Conservation (phyloP, 1,140 invertebrate species). For the Lepidurus packardi region DNA sequence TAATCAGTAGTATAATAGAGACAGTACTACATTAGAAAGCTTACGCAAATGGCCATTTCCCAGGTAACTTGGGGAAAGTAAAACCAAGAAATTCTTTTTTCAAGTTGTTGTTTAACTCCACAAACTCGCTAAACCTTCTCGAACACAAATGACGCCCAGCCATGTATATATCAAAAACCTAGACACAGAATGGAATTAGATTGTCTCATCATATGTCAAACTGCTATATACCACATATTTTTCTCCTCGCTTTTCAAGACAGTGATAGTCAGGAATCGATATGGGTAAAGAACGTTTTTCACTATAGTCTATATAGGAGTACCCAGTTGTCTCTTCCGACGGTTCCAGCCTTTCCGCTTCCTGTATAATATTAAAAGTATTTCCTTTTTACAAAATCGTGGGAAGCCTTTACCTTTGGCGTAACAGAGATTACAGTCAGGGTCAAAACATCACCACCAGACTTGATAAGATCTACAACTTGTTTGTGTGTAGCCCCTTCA, state of each 20-base stretch:
- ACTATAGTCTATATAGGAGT: slow-evolving; percentile 92
- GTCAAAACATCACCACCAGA: slow-evolving; percentile 94
- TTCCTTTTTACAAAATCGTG: slow-evolving; percentile 30
- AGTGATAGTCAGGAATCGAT: slow-evolving; percentile 78
- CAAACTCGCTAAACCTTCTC: slow-evolving; percentile 90
- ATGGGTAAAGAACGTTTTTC: slow-evolving; percentile 97
- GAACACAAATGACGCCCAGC: slow-evolving; percentile 95
- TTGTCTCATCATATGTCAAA: not conserved
- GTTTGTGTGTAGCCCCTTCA: slow-evolving; percentile 97
- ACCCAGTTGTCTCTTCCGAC: slow-evolving; percentile 77
- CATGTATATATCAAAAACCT: slow-evolving; percentile 98
- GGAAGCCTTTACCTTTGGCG: slow-evolving; percentile 61
- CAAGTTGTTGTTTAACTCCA: slow-evolving; percentile 77
- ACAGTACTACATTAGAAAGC: slow-evolving; percentile 38
- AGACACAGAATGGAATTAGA: slow-evolving; percentile 37
- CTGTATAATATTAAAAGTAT: slow-evolving; percentile 47
- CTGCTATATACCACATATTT: slow-evolving; percentile 66
- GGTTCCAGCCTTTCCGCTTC: slow-evolving; percentile 79
- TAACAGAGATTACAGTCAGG: slow-evolving; percentile 92
- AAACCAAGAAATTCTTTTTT: slow-evolving; percentile 97
- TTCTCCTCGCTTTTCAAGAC: slow-evolving; percentile 71
- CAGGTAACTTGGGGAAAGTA: slow-evolving; percentile 94
- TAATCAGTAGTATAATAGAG: not conserved
- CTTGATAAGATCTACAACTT: slow-evolving; percentile 98
- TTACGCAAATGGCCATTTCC: slow-evolving; percentile 95